These are phyloP conservation scores for Myiozetetes cayanensis DNA, from an alignment of 2,113 vertebrate genomes.

Conservation along the genomic window DNA sequence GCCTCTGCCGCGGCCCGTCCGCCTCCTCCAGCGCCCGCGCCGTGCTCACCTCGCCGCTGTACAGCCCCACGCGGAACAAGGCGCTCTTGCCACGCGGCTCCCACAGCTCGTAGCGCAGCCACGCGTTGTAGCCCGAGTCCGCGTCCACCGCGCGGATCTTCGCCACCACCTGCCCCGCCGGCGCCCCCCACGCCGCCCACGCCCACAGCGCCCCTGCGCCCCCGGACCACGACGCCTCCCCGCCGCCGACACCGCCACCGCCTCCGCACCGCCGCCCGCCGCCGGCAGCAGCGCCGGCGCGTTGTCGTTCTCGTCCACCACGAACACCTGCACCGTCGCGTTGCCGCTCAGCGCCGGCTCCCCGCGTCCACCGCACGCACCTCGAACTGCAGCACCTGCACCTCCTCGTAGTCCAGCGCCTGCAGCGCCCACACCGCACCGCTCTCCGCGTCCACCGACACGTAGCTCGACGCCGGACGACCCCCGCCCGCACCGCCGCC, in stretches of 20 bases:
- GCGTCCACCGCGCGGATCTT: conserved; percentile 73
- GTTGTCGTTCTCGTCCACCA: too few relatives aligned
- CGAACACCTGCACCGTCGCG: too few relatives aligned
- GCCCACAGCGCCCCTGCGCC: background rate
- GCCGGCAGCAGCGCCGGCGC: too few relatives aligned
- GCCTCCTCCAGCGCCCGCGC: conserved; percentile 65
- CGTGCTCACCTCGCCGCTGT: conserved; percentile 57
- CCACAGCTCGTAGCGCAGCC: conserved; percentile 70
- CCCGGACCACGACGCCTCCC: too few relatives aligned
- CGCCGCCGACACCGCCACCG: too few relatives aligned
- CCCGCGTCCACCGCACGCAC: too few relatives aligned
- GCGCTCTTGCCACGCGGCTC: conserved; percentile 27
- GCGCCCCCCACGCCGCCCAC: background rate
- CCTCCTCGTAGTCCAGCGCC: too few relatives aligned
- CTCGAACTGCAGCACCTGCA: too few relatives aligned
- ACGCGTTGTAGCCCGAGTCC: conserved; percentile 75
- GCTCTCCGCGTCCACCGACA: conserved; percentile 57
- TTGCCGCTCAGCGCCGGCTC: too few relatives aligned
- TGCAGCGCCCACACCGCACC: background rate
- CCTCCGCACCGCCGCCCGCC: too few relatives aligned
- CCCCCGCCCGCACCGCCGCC: too few relatives aligned
- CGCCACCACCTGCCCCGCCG: conserved; percentile 65
- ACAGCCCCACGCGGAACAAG: conserved; percentile 29
- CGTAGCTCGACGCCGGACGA: conserved; percentile 22
- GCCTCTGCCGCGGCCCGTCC: conserved; percentile 46